Percentiles rank a stretch among this genome's conserved stretches.
phyloP scores from a whole-genome alignment of 2,888 invertebrate species.

The Orgyia antiqua region DNA sequence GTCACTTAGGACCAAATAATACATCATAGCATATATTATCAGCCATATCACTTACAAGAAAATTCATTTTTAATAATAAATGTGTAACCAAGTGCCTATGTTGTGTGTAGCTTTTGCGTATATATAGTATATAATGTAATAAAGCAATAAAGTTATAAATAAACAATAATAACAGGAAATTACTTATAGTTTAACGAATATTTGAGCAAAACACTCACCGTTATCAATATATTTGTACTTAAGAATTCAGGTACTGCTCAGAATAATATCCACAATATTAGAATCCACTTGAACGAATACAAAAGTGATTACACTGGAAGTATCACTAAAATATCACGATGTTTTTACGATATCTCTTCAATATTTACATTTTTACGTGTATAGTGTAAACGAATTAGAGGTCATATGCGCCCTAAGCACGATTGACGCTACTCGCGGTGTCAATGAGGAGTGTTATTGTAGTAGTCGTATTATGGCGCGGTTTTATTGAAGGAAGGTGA shows the following conservation, averaged over 20 bases:
- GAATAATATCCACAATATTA: slow-evolving; percentile 37
- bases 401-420: slow-evolving; percentile 17
- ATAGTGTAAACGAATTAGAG: slow-evolving; percentile 13
- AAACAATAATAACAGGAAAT: too few relatives aligned
- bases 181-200: too few relatives aligned
- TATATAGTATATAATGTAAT: too few relatives aligned
- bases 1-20: too few relatives aligned
- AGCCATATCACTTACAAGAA: too few relatives aligned
- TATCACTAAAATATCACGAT: slow-evolving; percentile 40
- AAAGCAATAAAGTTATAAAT: too few relatives aligned
- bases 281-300: slow-evolving; percentile 50
- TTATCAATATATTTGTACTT: slow-evolving; percentile 27
- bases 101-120: too few relatives aligned
- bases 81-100: too few relatives aligned
- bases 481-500: slow-evolving; percentile 44
- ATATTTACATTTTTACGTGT: slow-evolving; percentile 26
- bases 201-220: slow-evolving; percentile 34
- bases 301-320: slow-evolving; percentile 45
- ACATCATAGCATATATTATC: too few relatives aligned
- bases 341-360: slow-evolving; percentile 36
- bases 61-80: too few relatives aligned
- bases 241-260: slow-evolving; percentile 14
- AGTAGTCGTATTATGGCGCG: slow-evolving; percentile 38
- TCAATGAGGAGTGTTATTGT: slow-evolving; percentile 25
- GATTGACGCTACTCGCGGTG: slow-evolving; percentile 20